Percentiles rank a stretch among this genome's conserved stretches.
Evolutionary conservation across 2,888 invertebrate species (phyloP).

Genomic region (Acrobasis repandana): DNA sequence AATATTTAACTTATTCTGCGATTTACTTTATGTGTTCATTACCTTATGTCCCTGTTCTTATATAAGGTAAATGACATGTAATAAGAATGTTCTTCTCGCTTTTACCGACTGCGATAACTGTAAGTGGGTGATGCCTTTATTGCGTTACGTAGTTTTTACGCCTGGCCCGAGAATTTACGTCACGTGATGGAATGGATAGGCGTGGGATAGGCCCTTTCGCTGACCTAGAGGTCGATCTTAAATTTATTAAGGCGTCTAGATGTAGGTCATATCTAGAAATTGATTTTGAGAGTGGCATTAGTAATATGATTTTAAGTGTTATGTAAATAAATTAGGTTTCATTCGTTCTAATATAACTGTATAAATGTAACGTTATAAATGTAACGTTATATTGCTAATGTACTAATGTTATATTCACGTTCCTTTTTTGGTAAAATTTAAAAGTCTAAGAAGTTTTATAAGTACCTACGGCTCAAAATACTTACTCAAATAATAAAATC

Average conservation of each 20-base stretch:
- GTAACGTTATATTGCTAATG: no score
- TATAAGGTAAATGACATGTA: constrained; percentile 11
- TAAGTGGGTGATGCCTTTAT: constrained; percentile 17
- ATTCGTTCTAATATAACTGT: no score
- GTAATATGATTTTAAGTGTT: no score
- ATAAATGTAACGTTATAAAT: no score
- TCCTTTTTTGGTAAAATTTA: no score
- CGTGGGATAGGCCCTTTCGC: neutral
- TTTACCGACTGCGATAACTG: constrained; percentile 13
- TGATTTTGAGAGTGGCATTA: no score
- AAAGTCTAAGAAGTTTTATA: no score
- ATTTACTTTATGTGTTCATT: neutral
- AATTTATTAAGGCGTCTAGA: neutral
- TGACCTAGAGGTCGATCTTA: neutral
- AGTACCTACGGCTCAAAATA: no score
- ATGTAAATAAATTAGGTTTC: no score
- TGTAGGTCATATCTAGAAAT: neutral
- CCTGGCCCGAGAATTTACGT: neutral
- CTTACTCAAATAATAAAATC: no score
- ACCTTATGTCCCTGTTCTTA: neutral
- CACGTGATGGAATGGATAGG: constrained; percentile 4
- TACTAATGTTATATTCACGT: no score
- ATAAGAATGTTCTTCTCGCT: constrained; percentile 13
- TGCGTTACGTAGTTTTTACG: constrained; percentile 16
- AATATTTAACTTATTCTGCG: neutral